Evolutionary conservation across 2,888 invertebrate genomes (phyloP).

Genomic region (Hemaris fuciformis): DNA sequence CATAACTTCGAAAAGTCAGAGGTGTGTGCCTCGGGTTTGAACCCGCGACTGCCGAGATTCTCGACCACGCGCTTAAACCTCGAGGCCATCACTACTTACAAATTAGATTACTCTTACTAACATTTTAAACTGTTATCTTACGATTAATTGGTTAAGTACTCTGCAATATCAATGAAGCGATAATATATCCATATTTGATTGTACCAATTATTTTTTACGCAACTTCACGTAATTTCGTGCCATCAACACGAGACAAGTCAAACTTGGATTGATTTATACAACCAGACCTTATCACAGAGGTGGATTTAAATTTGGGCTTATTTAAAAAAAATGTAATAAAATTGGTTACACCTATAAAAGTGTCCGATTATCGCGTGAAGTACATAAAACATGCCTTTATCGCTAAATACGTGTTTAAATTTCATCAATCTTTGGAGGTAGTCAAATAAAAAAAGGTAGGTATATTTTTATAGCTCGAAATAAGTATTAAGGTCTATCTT

Average conservation of each 20-base stretch:
- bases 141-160: neutral
- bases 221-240: neutral
- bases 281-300: neutral
- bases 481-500: neutral
- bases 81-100: no score
- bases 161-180: neutral
- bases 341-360: neutral
- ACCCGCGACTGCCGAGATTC: no score
- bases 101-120: neutral
- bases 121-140: neutral
- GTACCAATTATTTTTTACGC: neutral
- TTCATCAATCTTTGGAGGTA: neutral
- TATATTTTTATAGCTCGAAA: neutral
- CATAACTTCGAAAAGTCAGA: no score
- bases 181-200: neutral
- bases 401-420: neutral
- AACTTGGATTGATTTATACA: neutral
- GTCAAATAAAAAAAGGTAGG: neutral
- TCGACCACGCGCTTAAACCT: no score
- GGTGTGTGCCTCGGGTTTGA: no score
- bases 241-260: neutral
- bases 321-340: neutral
- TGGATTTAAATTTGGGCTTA: neutral
- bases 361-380: neutral
- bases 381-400: neutral